phyloP scores from a whole-genome alignment of 2,113 vertebrate genomes.

The Cryptomyrus ogoouensis region DNA sequence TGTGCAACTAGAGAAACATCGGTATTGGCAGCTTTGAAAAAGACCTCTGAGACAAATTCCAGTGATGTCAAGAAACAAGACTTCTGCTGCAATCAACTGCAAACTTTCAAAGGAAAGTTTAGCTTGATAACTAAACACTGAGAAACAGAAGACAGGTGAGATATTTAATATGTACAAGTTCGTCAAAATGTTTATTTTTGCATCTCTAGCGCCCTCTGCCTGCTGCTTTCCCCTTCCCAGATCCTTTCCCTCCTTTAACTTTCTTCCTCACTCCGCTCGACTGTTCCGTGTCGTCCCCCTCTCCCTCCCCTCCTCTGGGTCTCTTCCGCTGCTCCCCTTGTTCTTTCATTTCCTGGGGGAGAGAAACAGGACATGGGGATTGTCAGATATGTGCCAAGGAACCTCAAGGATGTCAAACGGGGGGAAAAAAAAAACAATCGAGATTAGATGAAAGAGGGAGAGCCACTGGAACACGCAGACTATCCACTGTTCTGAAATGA shows the following conservation, averaged over 20 bases:
- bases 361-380: neutral
- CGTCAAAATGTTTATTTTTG: neutral
- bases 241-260: slow-evolving; percentile 69
- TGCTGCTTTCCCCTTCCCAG: neutral
- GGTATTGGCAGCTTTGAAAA: neutral
- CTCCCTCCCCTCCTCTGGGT: slow-evolving; percentile 55
- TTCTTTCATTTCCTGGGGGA: slow-evolving; percentile 81
- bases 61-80: neutral
- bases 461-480: neutral
- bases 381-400: neutral
- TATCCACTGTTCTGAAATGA: neutral
- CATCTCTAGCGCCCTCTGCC: slow-evolving; percentile 10
- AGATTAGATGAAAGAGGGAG: neutral
- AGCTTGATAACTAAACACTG: neutral
- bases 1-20: neutral
- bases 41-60: neutral
- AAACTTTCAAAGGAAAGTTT: neutral
- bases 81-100: neutral
- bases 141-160: neutral
- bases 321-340: slow-evolving; percentile 81
- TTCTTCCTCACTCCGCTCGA: slow-evolving; percentile 84
- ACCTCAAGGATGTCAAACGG: neutral
- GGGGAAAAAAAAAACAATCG: neutral
- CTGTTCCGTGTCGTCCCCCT: slow-evolving; percentile 71
- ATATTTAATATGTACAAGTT: neutral